phyloP scores from a whole-genome alignment of 2,113 vertebrate genomes.

The Octodon degus region DNA sequence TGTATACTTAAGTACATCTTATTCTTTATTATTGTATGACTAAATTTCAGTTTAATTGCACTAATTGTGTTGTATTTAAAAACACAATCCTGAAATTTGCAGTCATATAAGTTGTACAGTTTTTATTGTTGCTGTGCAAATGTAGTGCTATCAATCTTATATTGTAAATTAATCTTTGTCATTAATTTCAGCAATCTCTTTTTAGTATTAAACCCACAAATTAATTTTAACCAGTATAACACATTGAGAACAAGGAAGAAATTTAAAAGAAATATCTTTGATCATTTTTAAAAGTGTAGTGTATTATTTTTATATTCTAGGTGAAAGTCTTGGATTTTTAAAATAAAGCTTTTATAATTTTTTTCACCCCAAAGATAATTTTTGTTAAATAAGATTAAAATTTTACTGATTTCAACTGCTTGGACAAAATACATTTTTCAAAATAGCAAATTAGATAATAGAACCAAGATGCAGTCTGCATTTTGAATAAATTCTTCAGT shows the following conservation, averaged over 20 bases:
- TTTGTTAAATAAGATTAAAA: constrained; percentile 43
- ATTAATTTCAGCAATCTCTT: constrained; percentile 77
- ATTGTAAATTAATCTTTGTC: constrained; percentile 79
- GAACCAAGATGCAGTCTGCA: constrained; percentile 53
- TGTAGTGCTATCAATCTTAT: constrained; percentile 56
- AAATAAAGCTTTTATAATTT: constrained; percentile 47
- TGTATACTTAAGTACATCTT: neutral
- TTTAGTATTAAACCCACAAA: constrained; percentile 77
- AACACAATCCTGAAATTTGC: constrained; percentile 40
- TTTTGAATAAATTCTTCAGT: constrained; percentile 64
- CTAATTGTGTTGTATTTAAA: neutral
- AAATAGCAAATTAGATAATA: constrained; percentile 57
- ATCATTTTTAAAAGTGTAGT: constrained; percentile 66
- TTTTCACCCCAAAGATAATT: neutral
- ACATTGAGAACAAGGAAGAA: constrained; percentile 59
- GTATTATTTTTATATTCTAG: constrained; percentile 40
- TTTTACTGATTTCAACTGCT: constrained; percentile 31
- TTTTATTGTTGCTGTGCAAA: constrained; percentile 71
- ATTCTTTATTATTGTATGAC: constrained; percentile 33
- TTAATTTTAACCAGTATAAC: constrained; percentile 74
- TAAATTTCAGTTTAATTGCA: constrained; percentile 44
- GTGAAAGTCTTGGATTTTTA: constrained; percentile 40
- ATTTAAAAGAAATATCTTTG: constrained; percentile 24
- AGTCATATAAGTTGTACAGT: constrained; percentile 11
- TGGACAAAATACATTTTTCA: constrained; percentile 42